A percentile compares a stretch with the other conserved stretches of the same genome.
These are phyloP conservation scores for Alectoris magna DNA, from an alignment of 2,797 vertebrate species.

Conservation along the genomic window DNA sequence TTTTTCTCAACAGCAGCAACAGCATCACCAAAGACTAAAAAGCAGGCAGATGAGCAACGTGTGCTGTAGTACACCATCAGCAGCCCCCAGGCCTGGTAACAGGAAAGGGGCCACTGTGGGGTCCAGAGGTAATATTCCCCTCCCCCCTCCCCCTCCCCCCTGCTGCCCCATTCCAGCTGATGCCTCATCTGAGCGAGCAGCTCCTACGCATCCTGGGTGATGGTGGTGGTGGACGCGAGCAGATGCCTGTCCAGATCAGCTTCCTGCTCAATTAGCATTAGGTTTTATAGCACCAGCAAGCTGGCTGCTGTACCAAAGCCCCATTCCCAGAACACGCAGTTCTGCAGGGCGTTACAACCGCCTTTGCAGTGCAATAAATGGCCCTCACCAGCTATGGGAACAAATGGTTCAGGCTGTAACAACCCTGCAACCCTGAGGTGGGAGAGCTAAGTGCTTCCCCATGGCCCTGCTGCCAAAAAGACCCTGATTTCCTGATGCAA, in stretches of 20 bases:
- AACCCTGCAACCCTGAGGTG: not conserved
- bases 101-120: not conserved
- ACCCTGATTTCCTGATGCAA: not conserved
- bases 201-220: not conserved
- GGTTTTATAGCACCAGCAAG: not conserved
- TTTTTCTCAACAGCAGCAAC: not conserved
- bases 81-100: not conserved
- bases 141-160: too few species aligned
- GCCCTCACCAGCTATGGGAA: not conserved
- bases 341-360: not conserved
- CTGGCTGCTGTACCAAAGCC: not conserved
- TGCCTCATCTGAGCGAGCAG: not conserved
- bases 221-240: not conserved
- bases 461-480: not conserved
- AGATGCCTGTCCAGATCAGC: conserved; percentile 37
- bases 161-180: not conserved
- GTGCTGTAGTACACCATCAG: not conserved
- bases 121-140: not conserved
- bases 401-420: not conserved
- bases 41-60: too few species aligned
- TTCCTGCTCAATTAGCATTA: conserved; percentile 29
- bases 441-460: not conserved
- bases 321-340: not conserved
- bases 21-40: not conserved
- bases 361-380: not conserved